phyloP scores from a whole-genome alignment of 2,888 invertebrate species.

The Pyralis farinalis region DNA sequence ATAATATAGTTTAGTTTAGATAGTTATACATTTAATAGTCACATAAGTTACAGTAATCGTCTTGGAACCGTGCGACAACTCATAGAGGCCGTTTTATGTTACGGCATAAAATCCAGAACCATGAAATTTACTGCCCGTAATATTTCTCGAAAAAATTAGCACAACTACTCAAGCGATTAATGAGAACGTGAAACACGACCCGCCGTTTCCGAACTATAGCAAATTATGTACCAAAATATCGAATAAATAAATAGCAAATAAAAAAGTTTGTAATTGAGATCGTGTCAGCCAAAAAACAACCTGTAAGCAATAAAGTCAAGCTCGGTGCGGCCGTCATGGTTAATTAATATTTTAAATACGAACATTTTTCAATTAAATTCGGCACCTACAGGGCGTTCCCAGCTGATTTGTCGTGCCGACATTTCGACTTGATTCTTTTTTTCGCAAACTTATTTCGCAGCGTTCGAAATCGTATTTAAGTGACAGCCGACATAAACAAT shows the following conservation, averaged over 20 bases:
- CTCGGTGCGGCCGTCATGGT: conserved; percentile 52
- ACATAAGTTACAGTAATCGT: conserved; percentile 46
- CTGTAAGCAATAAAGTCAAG: conserved; percentile 50
- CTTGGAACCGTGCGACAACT: conserved; percentile 39
- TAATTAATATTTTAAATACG: conserved; percentile 70
- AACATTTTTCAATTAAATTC: conserved; percentile 61
- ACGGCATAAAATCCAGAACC: conserved; percentile 57
- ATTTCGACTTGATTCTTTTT: conserved; percentile 38
- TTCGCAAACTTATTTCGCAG: conserved; percentile 51
- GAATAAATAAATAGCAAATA: conserved; percentile 54
- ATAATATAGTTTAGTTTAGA: too few relatives aligned
- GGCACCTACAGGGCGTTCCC: conserved; percentile 38
- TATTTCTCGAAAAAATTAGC: conserved; percentile 71
- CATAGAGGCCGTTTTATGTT: conserved; percentile 53
- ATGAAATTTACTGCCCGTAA: conserved; percentile 65
- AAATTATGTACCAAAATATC: conserved; percentile 67
- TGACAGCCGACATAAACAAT: conserved; percentile 65
- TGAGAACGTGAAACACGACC: conserved; percentile 72
- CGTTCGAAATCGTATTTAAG: conserved; percentile 51
- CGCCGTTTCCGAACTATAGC: conserved; percentile 56
- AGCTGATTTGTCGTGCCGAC: conserved; percentile 29
- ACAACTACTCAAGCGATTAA: conserved; percentile 74
- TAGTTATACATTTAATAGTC: too few relatives aligned
- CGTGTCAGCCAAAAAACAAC: conserved; percentile 56
- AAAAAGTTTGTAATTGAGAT: conserved; percentile 61